These are phyloP conservation scores for Epistrophella euchroma DNA, from an alignment of 2,888 invertebrate genomes.

Conservation along the genomic window DNA sequence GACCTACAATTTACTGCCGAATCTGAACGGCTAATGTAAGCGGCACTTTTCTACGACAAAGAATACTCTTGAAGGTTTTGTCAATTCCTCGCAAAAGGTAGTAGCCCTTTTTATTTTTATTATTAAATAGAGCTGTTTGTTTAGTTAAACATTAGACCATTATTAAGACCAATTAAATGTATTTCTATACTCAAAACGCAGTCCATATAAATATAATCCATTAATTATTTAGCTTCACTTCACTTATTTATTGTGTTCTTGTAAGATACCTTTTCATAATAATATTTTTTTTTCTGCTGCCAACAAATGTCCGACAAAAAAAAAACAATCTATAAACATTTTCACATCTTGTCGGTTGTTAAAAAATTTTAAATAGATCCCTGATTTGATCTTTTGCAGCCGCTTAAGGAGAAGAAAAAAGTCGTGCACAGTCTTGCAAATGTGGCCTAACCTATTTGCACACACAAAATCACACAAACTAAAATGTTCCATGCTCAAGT, in stretches of 20 bases:
- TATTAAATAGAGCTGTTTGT: neutral
- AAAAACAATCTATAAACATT: conserved; percentile 10
- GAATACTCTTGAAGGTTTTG: too few relatives aligned
- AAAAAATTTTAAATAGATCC: conserved; percentile 18
- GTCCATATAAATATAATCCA: neutral
- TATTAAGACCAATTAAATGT: neutral
- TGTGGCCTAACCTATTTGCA: neutral
- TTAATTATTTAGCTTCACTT: neutral
- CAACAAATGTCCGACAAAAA: neutral
- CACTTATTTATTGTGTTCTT: neutral
- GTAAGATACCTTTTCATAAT: neutral
- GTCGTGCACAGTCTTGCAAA: conserved; percentile 6
- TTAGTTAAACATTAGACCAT: neutral
- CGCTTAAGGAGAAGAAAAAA: conserved; percentile 3
- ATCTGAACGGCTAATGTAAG: too few relatives aligned
- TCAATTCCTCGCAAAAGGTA: too few relatives aligned
- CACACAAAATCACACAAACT: neutral
- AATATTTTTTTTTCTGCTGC: neutral
- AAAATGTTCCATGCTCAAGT: conserved; percentile 1
- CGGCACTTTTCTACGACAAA: too few relatives aligned
- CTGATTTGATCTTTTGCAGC: conserved; percentile 16
- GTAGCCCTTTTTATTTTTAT: too few relatives aligned
- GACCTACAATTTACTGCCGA: too few relatives aligned
- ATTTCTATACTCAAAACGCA: neutral
- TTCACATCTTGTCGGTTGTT: conserved; percentile 20